Percentiles rank a stretch among this genome's conserved stretches.
Conservation (phyloP, 2,113 vertebrate species). For the human (Homo sapiens) region DNA sequence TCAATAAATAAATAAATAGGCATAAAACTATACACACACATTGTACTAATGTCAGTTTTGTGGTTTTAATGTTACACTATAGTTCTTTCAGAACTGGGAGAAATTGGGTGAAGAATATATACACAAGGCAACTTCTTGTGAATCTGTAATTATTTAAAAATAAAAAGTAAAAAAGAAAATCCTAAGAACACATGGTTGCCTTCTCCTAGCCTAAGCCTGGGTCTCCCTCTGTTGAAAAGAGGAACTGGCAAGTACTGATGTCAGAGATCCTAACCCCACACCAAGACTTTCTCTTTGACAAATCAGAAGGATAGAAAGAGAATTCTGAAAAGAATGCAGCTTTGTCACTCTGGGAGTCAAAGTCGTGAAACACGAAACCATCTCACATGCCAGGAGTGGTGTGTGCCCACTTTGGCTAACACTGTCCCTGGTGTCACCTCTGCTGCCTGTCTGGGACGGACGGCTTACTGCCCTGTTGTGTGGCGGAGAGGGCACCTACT, state of each 20-base stretch:
- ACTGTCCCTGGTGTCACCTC: not conserved
- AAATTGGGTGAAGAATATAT: not conserved
- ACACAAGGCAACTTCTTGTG: not conserved
- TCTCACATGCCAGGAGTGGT: accelerated
- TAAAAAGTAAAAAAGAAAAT: not conserved
- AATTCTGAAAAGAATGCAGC: not conserved
- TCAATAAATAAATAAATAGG: no score
- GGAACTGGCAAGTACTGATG: not conserved
- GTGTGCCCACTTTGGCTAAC: no score
- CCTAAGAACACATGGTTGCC: no score
- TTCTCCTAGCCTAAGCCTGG: not conserved
- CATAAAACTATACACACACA: no score
- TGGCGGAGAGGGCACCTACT: not conserved
- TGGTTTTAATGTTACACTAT: no score
- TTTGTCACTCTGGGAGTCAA: not conserved
- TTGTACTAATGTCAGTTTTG: not conserved
- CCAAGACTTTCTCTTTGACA: not conserved
- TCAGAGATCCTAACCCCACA: not conserved
- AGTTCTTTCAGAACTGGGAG: no score
- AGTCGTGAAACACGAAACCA: not conserved
- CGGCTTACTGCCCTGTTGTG: not conserved
- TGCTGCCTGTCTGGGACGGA: accelerated
- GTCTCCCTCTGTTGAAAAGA: not conserved
- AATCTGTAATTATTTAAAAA: not conserved
- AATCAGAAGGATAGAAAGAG: not conserved